phyloP scores from a whole-genome alignment of 2,888 invertebrate genomes.

The Yponomeuta sedellus region DNA sequence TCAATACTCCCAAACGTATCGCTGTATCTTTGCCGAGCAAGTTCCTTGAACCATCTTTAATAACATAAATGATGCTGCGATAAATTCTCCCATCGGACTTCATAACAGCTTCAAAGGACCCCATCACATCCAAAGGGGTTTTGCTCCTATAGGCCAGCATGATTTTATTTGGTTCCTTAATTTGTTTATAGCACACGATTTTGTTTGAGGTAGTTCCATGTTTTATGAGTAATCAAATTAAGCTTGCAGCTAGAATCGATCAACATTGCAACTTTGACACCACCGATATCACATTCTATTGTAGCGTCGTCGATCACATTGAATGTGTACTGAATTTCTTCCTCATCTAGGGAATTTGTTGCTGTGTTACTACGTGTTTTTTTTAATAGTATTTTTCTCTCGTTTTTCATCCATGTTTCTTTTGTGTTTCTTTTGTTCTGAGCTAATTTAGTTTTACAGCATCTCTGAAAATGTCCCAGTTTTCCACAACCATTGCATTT shows the following conservation, averaged over 20 bases:
- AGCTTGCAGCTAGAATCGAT: slow-evolving; percentile 26
- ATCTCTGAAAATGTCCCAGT: slow-evolving; percentile 18
- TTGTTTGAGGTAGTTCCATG: slow-evolving; percentile 14
- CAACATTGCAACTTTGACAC: slow-evolving; percentile 26
- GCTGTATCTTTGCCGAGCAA: slow-evolving; percentile 15
- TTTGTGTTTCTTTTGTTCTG: too few relatives aligned
- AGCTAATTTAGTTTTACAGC: slow-evolving; percentile 16
- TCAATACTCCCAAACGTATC: slow-evolving; percentile 8
- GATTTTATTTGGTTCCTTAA: slow-evolving; percentile 16
- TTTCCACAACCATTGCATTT: slow-evolving; percentile 17
- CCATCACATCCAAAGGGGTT: slow-evolving; percentile 12
- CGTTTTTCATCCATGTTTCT: background rate
- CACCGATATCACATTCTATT: slow-evolving; percentile 25
- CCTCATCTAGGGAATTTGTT: background rate
- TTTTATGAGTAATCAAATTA: slow-evolving; percentile 22
- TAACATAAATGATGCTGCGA: background rate
- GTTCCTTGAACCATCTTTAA: slow-evolving; percentile 5
- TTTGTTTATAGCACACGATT: slow-evolving; percentile 7
- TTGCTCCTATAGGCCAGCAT: slow-evolving; percentile 20
- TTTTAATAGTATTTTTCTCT: slow-evolving; percentile 1
- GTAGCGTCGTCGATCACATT: slow-evolving; percentile 22
- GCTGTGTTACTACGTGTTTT: background rate
- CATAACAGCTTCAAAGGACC: slow-evolving; percentile 12
- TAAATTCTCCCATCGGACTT: background rate
- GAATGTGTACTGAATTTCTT: slow-evolving; percentile 21